Base-by-base conservation (phyloP, 2,888 invertebrate genomes). In the Lycaena phlaeas region DNA sequence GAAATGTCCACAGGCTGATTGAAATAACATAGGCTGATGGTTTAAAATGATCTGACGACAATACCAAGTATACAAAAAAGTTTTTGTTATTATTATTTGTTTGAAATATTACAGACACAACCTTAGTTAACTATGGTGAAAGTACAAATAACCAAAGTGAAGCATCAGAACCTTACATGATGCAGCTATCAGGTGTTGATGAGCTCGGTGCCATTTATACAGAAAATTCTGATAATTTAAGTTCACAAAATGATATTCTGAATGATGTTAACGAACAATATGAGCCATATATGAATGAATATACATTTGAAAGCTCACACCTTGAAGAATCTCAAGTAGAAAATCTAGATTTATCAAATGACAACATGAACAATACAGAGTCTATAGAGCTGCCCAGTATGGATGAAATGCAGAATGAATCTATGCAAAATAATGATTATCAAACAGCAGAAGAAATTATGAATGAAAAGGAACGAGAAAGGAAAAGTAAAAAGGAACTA, bases 401-500 rank as follows among this genome's bases (percentile, higher is more conserved):
- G 2, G 68, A 51, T 54, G 72, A 78, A 27, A 72, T 66, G 46
- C 66, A 74, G 22, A 34, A 22, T 34, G 34, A 34, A 18, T 18
- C 18, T 12, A 34, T 34, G 44, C 73, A 74, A 46, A 64, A 55
- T 55, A 75, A 81, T 27, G 59, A 57, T 42, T 64, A 67, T 56
- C 70, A 71, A 44, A 77, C 66, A 44, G 64, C 70, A 15, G 81
- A 84, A 34, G 81, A 85, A 47, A 68, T 73, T 59, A 71, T 82
- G 62, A 82, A 68, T 67, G 84, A 87, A 43, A 86, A 86, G 44
- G 89, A 89, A 59, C 90, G 90, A 58, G 92, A 91, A 59, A 87
- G 87, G 39, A 91, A 89, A 71, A 90, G 89, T 57, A 92, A 92
- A 74, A 92, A 89, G 46, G 95, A 96, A 71, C 65, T 95, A 6